Evolutionary conservation across 2,888 invertebrate species (phyloP).

Genomic region (Drosophila fulvimacula): DNA sequence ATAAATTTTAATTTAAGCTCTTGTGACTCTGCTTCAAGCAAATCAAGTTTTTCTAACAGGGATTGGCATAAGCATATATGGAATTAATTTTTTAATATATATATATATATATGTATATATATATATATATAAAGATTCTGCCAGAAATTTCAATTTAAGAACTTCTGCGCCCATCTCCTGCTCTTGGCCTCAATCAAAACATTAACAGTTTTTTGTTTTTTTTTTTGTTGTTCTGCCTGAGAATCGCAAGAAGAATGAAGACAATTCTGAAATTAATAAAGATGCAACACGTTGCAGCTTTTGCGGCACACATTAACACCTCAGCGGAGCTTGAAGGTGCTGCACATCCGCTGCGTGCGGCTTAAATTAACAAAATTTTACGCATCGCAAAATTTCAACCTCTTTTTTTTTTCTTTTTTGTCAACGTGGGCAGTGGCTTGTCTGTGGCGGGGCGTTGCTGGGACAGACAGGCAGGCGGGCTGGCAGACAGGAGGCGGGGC

Average conservation of each 20-base stretch:
- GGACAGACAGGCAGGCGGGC: slow-evolving; percentile 2
- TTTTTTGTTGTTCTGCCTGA: slow-evolving; percentile 19
- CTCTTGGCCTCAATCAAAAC: slow-evolving; percentile 2
- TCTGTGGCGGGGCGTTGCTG: slow-evolving; percentile 17
- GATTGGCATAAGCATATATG: background rate
- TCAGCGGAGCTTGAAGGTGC: slow-evolving; percentile 23
- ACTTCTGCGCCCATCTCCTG: background rate
- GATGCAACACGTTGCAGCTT: slow-evolving; percentile 47
- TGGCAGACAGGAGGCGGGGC: slow-evolving; percentile 6
- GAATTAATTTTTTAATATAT: background rate
- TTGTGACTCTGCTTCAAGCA: background rate
- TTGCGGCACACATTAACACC: slow-evolving; percentile 68
- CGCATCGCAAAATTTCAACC: slow-evolving; percentile 71
- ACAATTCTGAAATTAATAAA: slow-evolving; percentile 46
- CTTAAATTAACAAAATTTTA: slow-evolving; percentile 76
- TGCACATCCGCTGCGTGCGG: slow-evolving; percentile 34
- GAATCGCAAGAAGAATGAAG: background rate
- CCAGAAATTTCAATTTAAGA: slow-evolving; percentile 7
- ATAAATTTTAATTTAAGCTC: no score
- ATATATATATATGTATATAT: background rate
- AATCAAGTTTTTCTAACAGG: background rate
- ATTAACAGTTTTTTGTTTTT: slow-evolving; percentile 15
- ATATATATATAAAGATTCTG: background rate
- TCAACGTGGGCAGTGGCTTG: slow-evolving; percentile 70
- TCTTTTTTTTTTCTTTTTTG: slow-evolving; percentile 54